Base-by-base conservation (phyloP, 35 echinoderm and acorn worm species). In the Heliocidaris tuberculata region DNA sequence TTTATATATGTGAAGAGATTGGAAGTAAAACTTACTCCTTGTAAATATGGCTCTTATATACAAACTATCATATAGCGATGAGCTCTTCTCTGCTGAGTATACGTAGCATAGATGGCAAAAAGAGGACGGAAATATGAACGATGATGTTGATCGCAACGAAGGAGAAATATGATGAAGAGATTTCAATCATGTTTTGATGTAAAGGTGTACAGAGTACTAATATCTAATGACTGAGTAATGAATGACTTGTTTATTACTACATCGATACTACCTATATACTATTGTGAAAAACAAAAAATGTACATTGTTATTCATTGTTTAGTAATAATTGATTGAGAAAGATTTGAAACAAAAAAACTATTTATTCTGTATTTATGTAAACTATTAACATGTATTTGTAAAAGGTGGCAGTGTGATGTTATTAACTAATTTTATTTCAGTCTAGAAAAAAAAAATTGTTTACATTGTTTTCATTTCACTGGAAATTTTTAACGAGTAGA, bases 251-350 rank as follows among this genome's bases (percentile, higher is more conserved):
- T 89, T 89, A 89, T 13, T 47, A 89, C 87, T 89, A 89, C 87
- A 89, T 89, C 87, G 87, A 89, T 89, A 89, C 87, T 89, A 89
- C 87, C 87, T 89, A 89, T 89, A 89, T 89, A n/a, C 87, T 89
- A 32, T 30, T 89, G 31, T 47, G 31, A 89, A 32, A 32, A 32
- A 86, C 21, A 89, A 48, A 32, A 47, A 89, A 89, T 89, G 87
- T 89, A 89, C 19, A 48, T 89, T 89, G 87, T 89, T 89, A 89
- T 89, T 89, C 87, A 89, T 89, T 89, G 47, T 89, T 89, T 47
- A 89, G 87, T 89, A 89, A 89, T 89, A 89, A 89, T 89, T 89
- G 87, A 89, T 89, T 89, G 87, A 89, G 87, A 32, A 89, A 78
- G 7, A 78, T 27, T 56, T 78, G 21, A 24, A 78, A 21, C 21